Conservation (phyloP, 2,113 vertebrate species). For the Cyanistes caeruleus region DNA sequence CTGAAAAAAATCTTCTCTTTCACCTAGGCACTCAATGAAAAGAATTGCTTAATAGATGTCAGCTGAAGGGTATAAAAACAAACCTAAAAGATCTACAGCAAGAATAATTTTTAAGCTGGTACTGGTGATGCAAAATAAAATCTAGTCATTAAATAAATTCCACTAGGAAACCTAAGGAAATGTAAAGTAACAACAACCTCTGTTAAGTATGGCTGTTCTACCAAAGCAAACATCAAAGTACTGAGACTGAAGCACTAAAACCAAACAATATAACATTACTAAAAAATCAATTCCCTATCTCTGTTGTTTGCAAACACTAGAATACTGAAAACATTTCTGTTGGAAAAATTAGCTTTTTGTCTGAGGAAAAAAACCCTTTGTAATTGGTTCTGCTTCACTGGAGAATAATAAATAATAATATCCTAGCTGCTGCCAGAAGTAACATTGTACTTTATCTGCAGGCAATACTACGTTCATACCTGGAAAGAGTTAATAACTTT, state of each 20-base stretch:
- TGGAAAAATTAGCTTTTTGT: background rate
- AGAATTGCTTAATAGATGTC: constrained; percentile 42
- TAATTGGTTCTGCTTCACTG: background rate
- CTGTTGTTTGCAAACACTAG: background rate
- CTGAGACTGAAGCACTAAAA: constrained; percentile 12
- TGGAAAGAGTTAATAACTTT: background rate
- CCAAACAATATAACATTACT: background rate
- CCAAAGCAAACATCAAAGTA: background rate
- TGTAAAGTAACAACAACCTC: background rate
- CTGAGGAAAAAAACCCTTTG: background rate
- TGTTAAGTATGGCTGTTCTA: background rate
- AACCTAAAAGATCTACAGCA: constrained; percentile 25
- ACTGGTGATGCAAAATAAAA: constrained; percentile 30
- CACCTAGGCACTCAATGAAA: constrained; percentile 3
- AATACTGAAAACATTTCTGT: background rate
- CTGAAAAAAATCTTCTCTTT: constrained; percentile 16
- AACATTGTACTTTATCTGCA: background rate
- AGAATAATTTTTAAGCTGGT: constrained; percentile 16
- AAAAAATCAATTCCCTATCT: background rate
- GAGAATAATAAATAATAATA: background rate
- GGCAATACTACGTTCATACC: background rate
- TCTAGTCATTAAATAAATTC: background rate
- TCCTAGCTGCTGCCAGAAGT: background rate
- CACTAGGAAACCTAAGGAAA: background rate
- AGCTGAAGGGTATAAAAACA: constrained; percentile 43